Evolutionary conservation across 2,797 vertebrate species (phyloP), one percentile per base, ranked within the genome.

Genomic region (Trachurus trachurus): DNA sequence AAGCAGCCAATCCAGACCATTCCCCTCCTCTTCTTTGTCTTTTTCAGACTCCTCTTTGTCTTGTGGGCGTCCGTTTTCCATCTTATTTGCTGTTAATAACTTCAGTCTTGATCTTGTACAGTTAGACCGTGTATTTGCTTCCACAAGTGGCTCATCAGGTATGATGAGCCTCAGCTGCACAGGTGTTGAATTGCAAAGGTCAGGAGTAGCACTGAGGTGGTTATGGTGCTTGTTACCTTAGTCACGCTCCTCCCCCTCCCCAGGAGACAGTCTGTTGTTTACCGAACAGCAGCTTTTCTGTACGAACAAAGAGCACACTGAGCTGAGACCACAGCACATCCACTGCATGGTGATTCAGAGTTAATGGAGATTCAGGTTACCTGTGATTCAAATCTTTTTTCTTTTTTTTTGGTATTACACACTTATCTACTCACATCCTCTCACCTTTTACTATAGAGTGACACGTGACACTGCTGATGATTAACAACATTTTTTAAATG

Each of bases 1-100:
- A 3, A 88, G 75, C 2, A 90, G 82, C 85, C 78, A 85, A 0
- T 79, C 73, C 66, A 80, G 66, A 2, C 65, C 9, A 2, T 57
- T 66, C 3, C 22, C 64, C 12, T 83, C 65, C 2, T 71, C 44
- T 8, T 42, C 49, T 3, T 26, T 16, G 0, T 1, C 56, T 19
- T 31, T 17, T 1, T 69, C 31, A 34, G 44, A 7, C 16, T 82
- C 68, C 12, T 1, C 10, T 26, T 11, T 16, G 4, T 66, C 70
- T 2, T 5, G 7, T 5, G 34, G 4, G n/a, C 56, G 9, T 11
- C 0, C 39, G 1, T 62, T 9, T 13, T 81, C 68, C 74, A 76
- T 79, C 9, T 61, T 47, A 2, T 15, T 47, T 12, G 56, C 60
- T 40, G 13, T 45, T 44, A n/a, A 34, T 21, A n/a, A 19, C 21